phyloP scores from a whole-genome alignment of 2,888 invertebrate species.

The Lepidochitona cinerea region DNA sequence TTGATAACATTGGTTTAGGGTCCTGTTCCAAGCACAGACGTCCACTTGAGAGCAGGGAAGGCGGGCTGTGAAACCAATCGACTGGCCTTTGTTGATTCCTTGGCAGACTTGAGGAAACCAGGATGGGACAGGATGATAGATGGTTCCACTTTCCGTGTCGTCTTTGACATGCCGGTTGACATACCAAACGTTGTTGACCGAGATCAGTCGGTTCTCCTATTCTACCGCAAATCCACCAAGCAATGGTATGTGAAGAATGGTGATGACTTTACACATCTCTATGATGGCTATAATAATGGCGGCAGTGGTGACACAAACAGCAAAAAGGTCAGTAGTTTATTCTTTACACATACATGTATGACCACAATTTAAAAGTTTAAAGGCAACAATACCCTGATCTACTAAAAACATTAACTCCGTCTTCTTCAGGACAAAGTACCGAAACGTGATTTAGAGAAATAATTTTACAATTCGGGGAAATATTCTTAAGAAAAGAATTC shows the following conservation, averaged over 20 bases:
- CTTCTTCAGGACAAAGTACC: too few species aligned
- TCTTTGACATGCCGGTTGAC: conserved; percentile 5
- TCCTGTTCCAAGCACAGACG: conserved; percentile 5
- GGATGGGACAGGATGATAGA: conserved; percentile 6
- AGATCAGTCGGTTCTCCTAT: background rate
- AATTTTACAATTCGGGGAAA: too few species aligned
- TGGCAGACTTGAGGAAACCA: background rate
- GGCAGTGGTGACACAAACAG: background rate
- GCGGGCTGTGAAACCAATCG: conserved; percentile 2
- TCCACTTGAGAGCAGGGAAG: background rate
- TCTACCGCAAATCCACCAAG: background rate
- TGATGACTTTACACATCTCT: background rate
- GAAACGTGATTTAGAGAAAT: too few species aligned
- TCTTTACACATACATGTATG: too few species aligned
- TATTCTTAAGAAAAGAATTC: too few species aligned
- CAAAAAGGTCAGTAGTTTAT: conserved; percentile 7
- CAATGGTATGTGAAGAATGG: conserved; percentile 5
- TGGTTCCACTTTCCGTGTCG: background rate
- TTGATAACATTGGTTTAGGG: too few species aligned
- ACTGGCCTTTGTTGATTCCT: background rate
- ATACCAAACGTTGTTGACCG: background rate
- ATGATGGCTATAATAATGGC: conserved; percentile 3
- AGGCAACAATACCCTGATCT: too few species aligned
- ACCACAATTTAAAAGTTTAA: too few species aligned
- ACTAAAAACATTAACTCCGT: too few species aligned